Conservation (phyloP, 2,797 vertebrate species). For the Semaprochilodus insignis region DNA sequence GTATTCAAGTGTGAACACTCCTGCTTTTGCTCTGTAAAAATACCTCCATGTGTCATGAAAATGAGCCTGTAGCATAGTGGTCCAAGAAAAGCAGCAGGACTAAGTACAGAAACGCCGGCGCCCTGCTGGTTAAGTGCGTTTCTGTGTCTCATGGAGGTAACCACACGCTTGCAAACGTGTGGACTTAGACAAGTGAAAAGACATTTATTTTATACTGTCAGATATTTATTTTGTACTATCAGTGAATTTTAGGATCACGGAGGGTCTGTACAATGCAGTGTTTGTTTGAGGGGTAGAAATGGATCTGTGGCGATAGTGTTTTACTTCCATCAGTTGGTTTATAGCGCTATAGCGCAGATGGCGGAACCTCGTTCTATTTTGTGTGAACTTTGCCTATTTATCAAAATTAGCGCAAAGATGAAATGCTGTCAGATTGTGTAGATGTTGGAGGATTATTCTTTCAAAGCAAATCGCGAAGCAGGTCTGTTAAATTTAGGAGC, state of each 20-base stretch:
- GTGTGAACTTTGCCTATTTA: slow-evolving; percentile 1
- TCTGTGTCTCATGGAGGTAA: slow-evolving; percentile 18
- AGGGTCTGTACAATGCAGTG: slow-evolving; percentile 33
- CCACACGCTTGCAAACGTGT: slow-evolving; percentile 8
- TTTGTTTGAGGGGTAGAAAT: slow-evolving; percentile 4
- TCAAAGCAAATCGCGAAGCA: background rate
- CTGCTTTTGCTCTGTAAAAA: slow-evolving; percentile 22
- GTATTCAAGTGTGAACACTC: slow-evolving; percentile 4
- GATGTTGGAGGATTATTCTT: background rate
- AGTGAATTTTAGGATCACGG: slow-evolving; percentile 59
- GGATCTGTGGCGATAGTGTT: background rate
- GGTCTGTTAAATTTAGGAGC: background rate
- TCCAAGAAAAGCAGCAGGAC: slow-evolving; percentile 35
- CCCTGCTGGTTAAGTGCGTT: slow-evolving; percentile 54
- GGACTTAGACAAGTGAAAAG: slow-evolving; percentile 12
- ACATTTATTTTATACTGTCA: slow-evolving; percentile 32
- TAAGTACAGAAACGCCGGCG: slow-evolving; percentile 17
- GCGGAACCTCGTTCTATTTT: background rate
- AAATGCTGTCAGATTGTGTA: background rate
- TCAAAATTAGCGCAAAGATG: background rate
- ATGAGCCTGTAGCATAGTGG: slow-evolving; percentile 14
- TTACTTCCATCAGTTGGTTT: background rate
- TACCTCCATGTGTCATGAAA: slow-evolving; percentile 14
- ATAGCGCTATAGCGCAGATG: background rate
- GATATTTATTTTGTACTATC: slow-evolving; percentile 64